Percentiles rank a stretch among this genome's conserved stretches.
Evolutionary conservation across 1,140 invertebrate genomes (phyloP).

Genomic region (Eciton burchellii): DNA sequence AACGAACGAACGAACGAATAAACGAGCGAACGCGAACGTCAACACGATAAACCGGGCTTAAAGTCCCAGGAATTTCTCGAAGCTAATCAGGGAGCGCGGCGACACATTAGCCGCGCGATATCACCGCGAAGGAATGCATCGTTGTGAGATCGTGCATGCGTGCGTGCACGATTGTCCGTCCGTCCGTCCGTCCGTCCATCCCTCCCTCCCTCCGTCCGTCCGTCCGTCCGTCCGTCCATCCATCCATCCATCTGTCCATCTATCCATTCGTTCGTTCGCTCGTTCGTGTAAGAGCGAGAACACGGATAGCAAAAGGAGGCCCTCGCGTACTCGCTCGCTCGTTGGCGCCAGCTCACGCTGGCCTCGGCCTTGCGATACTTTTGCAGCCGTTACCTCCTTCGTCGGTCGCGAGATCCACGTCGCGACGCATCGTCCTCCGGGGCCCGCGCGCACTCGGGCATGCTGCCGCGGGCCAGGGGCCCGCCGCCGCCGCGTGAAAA

Average conservation of each 20-base stretch:
- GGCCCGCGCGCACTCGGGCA: constrained; percentile 45
- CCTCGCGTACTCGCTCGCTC: not conserved
- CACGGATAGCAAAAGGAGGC: no score
- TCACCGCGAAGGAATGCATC: constrained; percentile 69
- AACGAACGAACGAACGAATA: no score
- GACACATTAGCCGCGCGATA: constrained; percentile 42
- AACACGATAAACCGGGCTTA: constrained; percentile 70
- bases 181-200: not conserved
- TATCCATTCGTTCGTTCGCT: not conserved
- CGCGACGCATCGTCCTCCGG: constrained; percentile 65
- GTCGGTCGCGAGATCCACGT: constrained; percentile 48
- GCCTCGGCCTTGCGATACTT: constrained; percentile 28
- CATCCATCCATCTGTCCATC: not conserved
- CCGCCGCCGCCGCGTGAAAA: constrained; percentile 45
- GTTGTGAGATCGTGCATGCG: constrained; percentile 50
- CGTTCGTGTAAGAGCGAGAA: not conserved
- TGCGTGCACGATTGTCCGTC: not conserved
- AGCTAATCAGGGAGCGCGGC: constrained; percentile 1
- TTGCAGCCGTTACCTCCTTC: constrained; percentile 53
- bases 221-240: not conserved
- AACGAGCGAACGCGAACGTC: constrained; percentile 65
- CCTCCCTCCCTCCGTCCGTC: not conserved
- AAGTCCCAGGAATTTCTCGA: constrained; percentile 28
- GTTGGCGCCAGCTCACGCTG: not conserved
- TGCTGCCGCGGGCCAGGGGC: constrained; percentile 54